Percentiles rank a stretch among this genome's conserved stretches.
These are phyloP conservation scores for Patella depressa DNA, from an alignment of 2,888 invertebrate species.

Conservation along the genomic window DNA sequence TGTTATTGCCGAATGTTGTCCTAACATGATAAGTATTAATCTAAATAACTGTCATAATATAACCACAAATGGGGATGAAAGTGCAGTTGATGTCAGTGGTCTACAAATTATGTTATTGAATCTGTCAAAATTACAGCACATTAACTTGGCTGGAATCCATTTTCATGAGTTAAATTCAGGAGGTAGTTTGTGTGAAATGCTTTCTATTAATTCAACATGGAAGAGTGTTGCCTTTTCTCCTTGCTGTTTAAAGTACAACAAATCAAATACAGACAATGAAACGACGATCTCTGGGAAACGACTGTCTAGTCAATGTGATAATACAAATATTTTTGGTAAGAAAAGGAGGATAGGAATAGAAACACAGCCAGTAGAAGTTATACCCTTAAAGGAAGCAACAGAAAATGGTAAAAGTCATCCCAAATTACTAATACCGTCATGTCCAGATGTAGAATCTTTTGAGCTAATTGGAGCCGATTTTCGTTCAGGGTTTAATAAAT, in stretches of 20 bases:
- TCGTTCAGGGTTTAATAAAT: conserved; percentile 43
- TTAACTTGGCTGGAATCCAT: conserved; percentile 62
- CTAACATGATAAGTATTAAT: conserved; percentile 61
- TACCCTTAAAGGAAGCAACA: background rate
- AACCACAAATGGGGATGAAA: background rate
- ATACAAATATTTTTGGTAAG: conserved; percentile 10
- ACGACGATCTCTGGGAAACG: background rate
- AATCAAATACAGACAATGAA: conserved; percentile 8
- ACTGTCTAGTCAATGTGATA: background rate
- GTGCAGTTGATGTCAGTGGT: conserved; percentile 45
- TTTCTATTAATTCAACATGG: conserved; percentile 47
- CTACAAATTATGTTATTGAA: conserved; percentile 49
- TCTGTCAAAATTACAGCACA: conserved; percentile 48
- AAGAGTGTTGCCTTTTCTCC: conserved; percentile 52
- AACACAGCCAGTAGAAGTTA: background rate
- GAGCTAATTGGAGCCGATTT: conserved; percentile 49
- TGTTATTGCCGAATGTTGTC: conserved; percentile 55
- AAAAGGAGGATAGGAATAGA: conserved; percentile 22
- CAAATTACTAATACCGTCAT: conserved; percentile 34
- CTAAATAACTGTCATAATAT: conserved; percentile 53
- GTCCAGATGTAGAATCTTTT: conserved; percentile 50
- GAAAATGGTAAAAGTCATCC: background rate
- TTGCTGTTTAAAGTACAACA: conserved; percentile 44
- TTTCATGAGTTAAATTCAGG: conserved; percentile 41
- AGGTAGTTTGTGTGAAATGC: conserved; percentile 35